Base-by-base conservation (phyloP, 2,113 vertebrate genomes). In the Aegithalos caudatus region DNA sequence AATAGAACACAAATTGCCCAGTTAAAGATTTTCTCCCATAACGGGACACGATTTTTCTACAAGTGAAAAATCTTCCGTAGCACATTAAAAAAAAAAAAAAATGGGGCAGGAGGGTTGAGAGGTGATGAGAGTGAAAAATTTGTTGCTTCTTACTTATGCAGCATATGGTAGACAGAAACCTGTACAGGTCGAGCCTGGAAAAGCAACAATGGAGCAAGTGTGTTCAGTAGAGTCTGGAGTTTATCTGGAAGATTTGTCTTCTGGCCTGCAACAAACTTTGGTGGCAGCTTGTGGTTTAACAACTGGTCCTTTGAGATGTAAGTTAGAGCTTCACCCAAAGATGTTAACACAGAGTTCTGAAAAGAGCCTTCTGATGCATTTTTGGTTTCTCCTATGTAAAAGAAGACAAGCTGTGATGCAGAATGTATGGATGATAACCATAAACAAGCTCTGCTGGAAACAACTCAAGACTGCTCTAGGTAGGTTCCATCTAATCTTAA, bases 201-300 rank as follows among this genome's bases (percentile, higher is more conserved):
- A 81, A 99, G 98, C 74, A 99, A 97, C 93, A 99, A 92, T 2
- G 99, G 99, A 56, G 98, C 98, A 53, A 99, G 95, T 0, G 98
- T 99, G 88, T 99, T 99, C 71, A 99, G 97, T 24, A 99, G 97
- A 17, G 99, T 99, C 97, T 99, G 99, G 17, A 99, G 97, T 35
- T 98, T 85, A 57, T 98, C 98, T 10, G 99, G 98, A 69, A 99
- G 98, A 97, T 98, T 98, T 38, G 98, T 99, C 81, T 98, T 99
- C 94, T 99, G 99, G 95, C 98, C 98, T 42, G 98, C 98, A 71
- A 99, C 96, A 96, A 99, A 98, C 80, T 97, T 98, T 0, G 98
- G 96, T 44, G 98, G 98, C 73, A 99, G 98, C n/a, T 97, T 98
- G 90, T 99, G 99, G 86, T 98, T 97, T 80, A 97, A 95, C 11